These are phyloP conservation scores for Carcinoscorpius rotundicauda DNA, from an alignment of 1,140 invertebrate species.

Conservation along the genomic window DNA sequence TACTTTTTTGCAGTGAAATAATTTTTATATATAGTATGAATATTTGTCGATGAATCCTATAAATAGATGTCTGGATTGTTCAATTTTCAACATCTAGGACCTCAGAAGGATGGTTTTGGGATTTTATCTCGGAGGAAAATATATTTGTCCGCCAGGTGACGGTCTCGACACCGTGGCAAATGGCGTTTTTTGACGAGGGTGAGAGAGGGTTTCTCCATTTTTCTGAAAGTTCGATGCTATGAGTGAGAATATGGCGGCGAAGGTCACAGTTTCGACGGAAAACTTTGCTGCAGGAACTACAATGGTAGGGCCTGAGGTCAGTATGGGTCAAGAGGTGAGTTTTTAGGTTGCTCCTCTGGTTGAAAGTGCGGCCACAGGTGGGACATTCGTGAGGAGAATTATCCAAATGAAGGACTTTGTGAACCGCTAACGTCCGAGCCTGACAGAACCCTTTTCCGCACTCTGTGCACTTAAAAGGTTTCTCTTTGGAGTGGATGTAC, in stretches of 20 bases:
- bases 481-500: constrained; percentile 95
- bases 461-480: constrained; percentile 89
- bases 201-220: too few species aligned
- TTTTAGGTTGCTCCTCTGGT: constrained; percentile 77
- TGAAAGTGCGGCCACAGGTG: constrained; percentile 62
- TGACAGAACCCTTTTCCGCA: constrained; percentile 97
- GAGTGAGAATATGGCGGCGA: constrained; percentile 62
- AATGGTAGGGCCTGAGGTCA: constrained; percentile 67
- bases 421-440: constrained; percentile 81
- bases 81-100: too few species aligned
- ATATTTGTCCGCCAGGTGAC: too few species aligned
- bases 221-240: constrained; percentile 43
- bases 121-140: too few species aligned
- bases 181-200: too few species aligned
- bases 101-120: too few species aligned
- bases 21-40: too few species aligned
- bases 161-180: too few species aligned
- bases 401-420: constrained; percentile 82
- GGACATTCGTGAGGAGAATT: constrained; percentile 79
- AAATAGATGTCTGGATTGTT: too few species aligned
- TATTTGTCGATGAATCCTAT: too few species aligned
- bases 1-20: too few species aligned
- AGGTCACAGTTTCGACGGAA: constrained; percentile 31
- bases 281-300: constrained; percentile 32
- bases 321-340: constrained; percentile 87